Evolutionary conservation across 2,888 invertebrate genomes (phyloP), one percentile per base, ranked within the genome.

Genomic region (Halictus quadricinctus): DNA sequence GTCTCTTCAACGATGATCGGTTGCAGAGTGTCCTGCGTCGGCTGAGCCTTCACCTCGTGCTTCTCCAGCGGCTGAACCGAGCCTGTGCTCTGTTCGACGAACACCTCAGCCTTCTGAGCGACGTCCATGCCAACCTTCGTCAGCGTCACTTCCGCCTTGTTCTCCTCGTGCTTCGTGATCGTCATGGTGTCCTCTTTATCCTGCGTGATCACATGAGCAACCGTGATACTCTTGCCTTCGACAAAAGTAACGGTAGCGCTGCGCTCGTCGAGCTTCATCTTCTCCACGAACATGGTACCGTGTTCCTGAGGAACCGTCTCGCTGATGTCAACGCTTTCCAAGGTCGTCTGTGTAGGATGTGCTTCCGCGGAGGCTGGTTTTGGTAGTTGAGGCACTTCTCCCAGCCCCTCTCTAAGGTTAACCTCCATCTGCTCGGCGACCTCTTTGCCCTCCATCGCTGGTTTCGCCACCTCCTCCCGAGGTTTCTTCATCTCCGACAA

Each of bases 251-350:
- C 88, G 43, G 92, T 91, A 1, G 94, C 95, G 75, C 77, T 91
- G 64, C 90, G 92, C 36, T 90, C 79, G 54, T 93, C 90, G 8
- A 92, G 90, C 84, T 92, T 91, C 70, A 92, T 88, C 80, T 92
- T 90, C 0, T 90, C 92, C 1, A 79, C 75, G 48, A 93, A 91
- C 73, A 85, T 85, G 5, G 81, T 70, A 41, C 91, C 83, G 18
- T 91, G 87, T 58, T 93, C 93, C 80, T 92, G 88, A 10, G 90
- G 80, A 43, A 93, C 80, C 0, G 94, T 92, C 91, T 95, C 94
- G 18, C 93, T 95, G 91, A 95, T 94, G 58, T 94, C 94, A 0
- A 96, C 85, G 85, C 95, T 92, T 90, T 95, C 95, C 64, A 95
- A 92, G 1, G 93, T 95, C 87, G 92, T 91, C 91, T 95, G 96